These are phyloP conservation scores for Xenopus tropicalis DNA, from an alignment of 2,113 vertebrate species.

Conservation along the genomic window DNA sequence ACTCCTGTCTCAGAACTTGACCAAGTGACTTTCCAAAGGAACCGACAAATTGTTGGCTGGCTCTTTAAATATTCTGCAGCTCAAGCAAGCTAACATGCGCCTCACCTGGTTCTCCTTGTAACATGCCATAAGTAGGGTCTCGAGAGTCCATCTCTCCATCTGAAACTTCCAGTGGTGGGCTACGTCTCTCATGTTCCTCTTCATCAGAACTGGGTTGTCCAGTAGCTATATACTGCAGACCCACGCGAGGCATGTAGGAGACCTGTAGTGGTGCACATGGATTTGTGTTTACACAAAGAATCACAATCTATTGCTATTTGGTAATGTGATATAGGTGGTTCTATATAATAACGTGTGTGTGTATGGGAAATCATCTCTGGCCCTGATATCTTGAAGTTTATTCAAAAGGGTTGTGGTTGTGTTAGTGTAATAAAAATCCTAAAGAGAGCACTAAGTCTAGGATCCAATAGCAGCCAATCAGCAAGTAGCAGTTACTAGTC, in stretches of 20 bases:
- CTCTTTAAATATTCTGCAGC: no score
- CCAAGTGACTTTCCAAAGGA: no score
- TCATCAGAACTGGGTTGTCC: conserved; percentile 87
- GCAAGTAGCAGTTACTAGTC: no score
- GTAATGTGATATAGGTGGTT: background rate
- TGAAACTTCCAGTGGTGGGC: conserved; percentile 89
- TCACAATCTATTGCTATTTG: background rate
- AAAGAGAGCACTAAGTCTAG: no score
- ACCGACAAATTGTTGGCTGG: no score
- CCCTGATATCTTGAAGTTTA: no score
- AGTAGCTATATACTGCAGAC: conserved; percentile 71
- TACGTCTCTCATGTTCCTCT: conserved; percentile 83
- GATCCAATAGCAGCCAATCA: no score
- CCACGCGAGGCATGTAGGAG: conserved; percentile 69
- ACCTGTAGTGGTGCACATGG: conserved; percentile 52
- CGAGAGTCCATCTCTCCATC: conserved; percentile 84
- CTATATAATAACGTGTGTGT: no score
- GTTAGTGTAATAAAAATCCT: background rate
- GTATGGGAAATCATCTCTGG: no score
- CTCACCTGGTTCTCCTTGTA: conserved; percentile 80
- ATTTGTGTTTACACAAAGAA: background rate
- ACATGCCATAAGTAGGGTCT: conserved; percentile 73
- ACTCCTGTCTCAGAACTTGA: no score
- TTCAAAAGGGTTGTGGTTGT: no score
- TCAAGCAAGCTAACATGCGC: no score